phyloP scores from a whole-genome alignment of 2,888 invertebrate genomes.

The Caenorhabditis sulstoni region DNA sequence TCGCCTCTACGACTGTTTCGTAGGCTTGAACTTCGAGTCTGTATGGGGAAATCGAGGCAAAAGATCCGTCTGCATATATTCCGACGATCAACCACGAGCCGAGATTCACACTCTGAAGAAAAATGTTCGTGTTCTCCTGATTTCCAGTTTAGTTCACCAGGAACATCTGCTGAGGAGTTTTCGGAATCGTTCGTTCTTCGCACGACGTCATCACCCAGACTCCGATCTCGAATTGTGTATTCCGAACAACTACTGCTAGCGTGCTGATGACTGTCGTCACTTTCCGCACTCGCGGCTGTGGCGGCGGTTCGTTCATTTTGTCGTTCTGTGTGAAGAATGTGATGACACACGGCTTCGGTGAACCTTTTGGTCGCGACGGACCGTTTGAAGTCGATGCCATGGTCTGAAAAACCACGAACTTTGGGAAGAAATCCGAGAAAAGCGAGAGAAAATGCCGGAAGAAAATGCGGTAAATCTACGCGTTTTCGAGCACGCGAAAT shows the following conservation, averaged over 20 bases:
- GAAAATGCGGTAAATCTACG: too few species aligned
- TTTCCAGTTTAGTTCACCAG: slow-evolving; percentile 12
- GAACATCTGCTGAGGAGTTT: slow-evolving; percentile 17
- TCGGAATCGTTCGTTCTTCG: slow-evolving; percentile 12
- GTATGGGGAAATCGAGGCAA: slow-evolving; percentile 40
- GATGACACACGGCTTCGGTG: slow-evolving; percentile 1
- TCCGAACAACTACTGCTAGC: slow-evolving; percentile 21
- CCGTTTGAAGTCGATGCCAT: slow-evolving; percentile 4
- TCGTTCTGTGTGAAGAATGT: slow-evolving; percentile 17
- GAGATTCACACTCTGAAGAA: slow-evolving; percentile 2
- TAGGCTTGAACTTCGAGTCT: slow-evolving; percentile 19
- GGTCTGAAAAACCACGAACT: too few species aligned
- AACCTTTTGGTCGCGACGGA: slow-evolving; percentile 14
- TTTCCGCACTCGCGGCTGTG: slow-evolving; percentile 43
- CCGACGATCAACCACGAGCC: slow-evolving; percentile 38
- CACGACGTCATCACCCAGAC: slow-evolving; percentile 39
- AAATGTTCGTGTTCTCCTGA: too few species aligned
- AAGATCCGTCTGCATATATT: slow-evolving; percentile 33
- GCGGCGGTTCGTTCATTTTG: slow-evolving; percentile 38
- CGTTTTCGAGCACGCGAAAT: too few species aligned
- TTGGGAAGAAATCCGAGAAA: too few species aligned
- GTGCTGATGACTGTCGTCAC: slow-evolving; percentile 40
- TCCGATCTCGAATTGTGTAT: slow-evolving; percentile 8
- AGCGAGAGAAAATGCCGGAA: too few species aligned
- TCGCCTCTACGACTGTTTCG: neutral